Conservation (phyloP, 2,888 invertebrate species). For the Platerodrilus igneus region DNA sequence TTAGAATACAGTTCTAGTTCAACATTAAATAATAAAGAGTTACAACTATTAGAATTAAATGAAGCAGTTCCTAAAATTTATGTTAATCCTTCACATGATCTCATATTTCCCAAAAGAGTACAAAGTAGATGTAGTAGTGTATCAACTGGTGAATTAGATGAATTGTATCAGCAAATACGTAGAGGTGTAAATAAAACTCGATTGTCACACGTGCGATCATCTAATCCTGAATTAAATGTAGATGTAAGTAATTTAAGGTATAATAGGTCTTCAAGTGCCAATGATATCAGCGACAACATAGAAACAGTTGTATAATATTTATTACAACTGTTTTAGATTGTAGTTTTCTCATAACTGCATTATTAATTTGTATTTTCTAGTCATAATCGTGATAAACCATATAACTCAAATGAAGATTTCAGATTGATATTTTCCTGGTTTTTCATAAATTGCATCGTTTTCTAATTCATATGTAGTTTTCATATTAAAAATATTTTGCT, state of each 20-base stretch:
- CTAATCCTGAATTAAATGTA: constrained; percentile 42
- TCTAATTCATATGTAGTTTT: no score
- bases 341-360: no score
- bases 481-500: no score
- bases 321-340: no score
- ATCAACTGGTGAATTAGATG: constrained; percentile 58
- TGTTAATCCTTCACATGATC: constrained; percentile 50
- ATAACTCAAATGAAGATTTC: no score
- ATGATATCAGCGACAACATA: constrained; percentile 34
- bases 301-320: constrained; percentile 35
- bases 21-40: constrained; percentile 38
- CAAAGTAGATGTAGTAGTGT: constrained; percentile 58
- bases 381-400: no score
- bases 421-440: no score
- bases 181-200: constrained; percentile 41
- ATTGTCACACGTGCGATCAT: constrained; percentile 37
- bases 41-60: constrained; percentile 14
- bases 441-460: no score
- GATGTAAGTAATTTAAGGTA: constrained; percentile 33
- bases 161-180: constrained; percentile 65
- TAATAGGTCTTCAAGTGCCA: constrained; percentile 28
- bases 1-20: constrained; percentile 62
- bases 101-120: constrained; percentile 46
- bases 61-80: constrained; percentile 42
- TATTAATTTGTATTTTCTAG: no score